phyloP scores from a whole-genome alignment of 2,888 invertebrate genomes.

The Ectemnius continuus region DNA sequence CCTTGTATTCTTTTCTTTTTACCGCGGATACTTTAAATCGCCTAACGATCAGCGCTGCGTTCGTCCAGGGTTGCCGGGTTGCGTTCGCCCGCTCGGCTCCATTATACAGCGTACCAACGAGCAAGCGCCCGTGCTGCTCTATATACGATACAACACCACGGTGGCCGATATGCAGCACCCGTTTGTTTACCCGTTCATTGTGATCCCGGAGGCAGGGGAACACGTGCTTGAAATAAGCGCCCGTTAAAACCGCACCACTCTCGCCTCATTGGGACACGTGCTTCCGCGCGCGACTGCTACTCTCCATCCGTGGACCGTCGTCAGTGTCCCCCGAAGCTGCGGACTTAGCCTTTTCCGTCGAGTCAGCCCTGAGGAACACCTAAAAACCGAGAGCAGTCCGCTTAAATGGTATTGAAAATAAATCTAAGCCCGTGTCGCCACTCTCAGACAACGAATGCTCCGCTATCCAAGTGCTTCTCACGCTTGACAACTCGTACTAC shows the following conservation, averaged over 20 bases:
- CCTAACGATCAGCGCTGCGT: constrained; percentile 73
- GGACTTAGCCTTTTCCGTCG: neutral
- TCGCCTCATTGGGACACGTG: neutral
- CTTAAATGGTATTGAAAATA: constrained; percentile 44
- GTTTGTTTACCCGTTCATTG: constrained; percentile 49
- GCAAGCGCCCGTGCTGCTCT: constrained; percentile 27
- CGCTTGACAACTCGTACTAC: too few relatives aligned
- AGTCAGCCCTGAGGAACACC: constrained; percentile 1
- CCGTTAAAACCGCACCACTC: constrained; percentile 24
- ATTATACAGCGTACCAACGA: neutral
- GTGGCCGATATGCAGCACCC: constrained; percentile 32
- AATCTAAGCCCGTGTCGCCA: neutral
- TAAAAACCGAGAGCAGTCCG: constrained; percentile 12
- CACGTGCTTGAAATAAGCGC: constrained; percentile 45
- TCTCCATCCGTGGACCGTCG: neutral
- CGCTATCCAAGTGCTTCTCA: too few relatives aligned
- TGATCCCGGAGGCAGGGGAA: constrained; percentile 27
- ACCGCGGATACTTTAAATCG: constrained; percentile 76
- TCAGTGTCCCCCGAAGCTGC: too few relatives aligned
- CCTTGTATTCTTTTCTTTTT: constrained; percentile 75
- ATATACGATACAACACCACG: constrained; percentile 26
- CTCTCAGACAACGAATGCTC: too few relatives aligned
- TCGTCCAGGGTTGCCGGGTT: constrained; percentile 68
- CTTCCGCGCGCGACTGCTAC: too few relatives aligned
- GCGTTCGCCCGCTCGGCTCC: neutral